Evolutionary conservation across 2,888 invertebrate genomes (phyloP), one percentile per base, ranked within the genome.

Genomic region (Stegophylla sp.): DNA sequence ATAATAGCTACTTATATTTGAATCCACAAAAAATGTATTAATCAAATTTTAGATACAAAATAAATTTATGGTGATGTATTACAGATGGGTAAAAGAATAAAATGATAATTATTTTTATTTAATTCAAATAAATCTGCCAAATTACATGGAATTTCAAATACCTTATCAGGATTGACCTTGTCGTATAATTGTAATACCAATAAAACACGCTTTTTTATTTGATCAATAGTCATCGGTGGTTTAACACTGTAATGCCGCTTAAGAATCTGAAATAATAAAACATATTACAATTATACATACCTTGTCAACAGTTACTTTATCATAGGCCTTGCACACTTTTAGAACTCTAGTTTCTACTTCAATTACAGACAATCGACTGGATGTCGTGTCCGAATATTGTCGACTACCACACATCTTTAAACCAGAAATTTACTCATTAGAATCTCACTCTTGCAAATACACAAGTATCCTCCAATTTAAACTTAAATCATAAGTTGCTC

Each of bases 111-210:
- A 34, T 7, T 34, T 34, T 34, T 34, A 34, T 34, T 34, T 34
- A 34, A 34, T 34, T 34, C 34, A 34, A 34, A 34, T 34, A 5
- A 34, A 34, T n/a, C 34, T 34, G 34, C 4, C 34, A 34, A 34
- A 7, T 34, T 34, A 63, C 43, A 69, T 3, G 63, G 26, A 71
- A 28, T 10, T 1, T 28, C 15, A 17, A 74, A 66, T 94, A 98
- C 97, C 95, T 97, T 95, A 85, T 91, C 90, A 84, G 95, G 92
- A 86, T 94, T 91, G 88, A 98, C 90, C 92, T 99, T 99, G 90
- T 99, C 99, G 90, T 96, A 99, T 85, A 98, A 92, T 89, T 94
- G 94, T 86, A 99, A 92, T 84, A 98, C 96, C 88, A 99, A 92
- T 85, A 97, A 89, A 84, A 98, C 96, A 87, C 99, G 91, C 87